Evolutionary conservation across 1,140 invertebrate species (phyloP).

Genomic region (Trichogramma pretiosum): DNA sequence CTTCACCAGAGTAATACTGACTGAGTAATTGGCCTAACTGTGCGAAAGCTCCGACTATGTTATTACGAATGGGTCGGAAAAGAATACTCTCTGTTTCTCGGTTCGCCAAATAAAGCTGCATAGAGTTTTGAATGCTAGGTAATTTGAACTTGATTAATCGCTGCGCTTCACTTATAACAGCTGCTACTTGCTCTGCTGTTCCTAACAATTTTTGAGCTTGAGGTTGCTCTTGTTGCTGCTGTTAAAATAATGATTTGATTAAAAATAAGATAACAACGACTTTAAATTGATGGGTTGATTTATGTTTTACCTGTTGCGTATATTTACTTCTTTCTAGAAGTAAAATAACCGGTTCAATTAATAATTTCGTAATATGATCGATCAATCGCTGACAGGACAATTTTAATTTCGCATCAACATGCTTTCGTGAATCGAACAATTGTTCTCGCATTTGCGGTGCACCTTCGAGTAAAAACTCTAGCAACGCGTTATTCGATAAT

Average conservation of each 20-base stretch:
- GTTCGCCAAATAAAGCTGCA: constrained; percentile 94
- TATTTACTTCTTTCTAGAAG: constrained; percentile 65
- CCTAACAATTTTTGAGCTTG: neutral
- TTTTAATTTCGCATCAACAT: constrained; percentile 88
- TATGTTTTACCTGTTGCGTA: constrained; percentile 37
- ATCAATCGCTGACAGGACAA: constrained; percentile 87
- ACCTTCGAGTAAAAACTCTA: constrained; percentile 85
- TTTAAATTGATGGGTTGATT: constrained; percentile 42
- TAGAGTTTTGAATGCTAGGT: constrained; percentile 71
- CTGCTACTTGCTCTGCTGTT: constrained; percentile 33
- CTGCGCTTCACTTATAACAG: constrained; percentile 51
- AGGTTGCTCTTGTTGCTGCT: too few relatives aligned
- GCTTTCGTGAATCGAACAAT: constrained; percentile 85
- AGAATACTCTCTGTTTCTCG: constrained; percentile 92
- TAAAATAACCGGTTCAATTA: constrained; percentile 63
- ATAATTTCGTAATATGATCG: constrained; percentile 62
- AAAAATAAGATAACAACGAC: too few relatives aligned
- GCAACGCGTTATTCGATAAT: constrained; percentile 79
- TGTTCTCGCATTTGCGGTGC: constrained; percentile 88
- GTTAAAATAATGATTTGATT: too few relatives aligned
- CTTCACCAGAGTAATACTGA: constrained; percentile 69
- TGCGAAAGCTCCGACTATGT: constrained; percentile 76
- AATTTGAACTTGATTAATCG: constrained; percentile 71
- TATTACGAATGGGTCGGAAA: constrained; percentile 89
- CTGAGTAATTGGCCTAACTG: constrained; percentile 71